phyloP scores from a whole-genome alignment of 2,797 vertebrate genomes.

The Sus cebifrons region DNA sequence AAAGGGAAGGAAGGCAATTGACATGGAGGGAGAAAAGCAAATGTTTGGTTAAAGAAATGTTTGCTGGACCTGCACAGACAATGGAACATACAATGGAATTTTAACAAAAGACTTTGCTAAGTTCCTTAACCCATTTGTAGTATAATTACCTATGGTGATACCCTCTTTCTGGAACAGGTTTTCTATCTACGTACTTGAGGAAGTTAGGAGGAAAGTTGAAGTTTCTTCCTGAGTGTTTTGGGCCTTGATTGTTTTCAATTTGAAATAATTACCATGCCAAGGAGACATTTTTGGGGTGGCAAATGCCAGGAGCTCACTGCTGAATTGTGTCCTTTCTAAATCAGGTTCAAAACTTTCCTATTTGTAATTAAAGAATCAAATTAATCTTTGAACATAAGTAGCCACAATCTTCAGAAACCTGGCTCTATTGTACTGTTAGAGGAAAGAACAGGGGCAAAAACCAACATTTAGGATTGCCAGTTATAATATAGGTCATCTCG shows the following conservation, averaged over 20 bases:
- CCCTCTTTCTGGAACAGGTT: background rate
- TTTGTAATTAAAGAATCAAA: conserved; percentile 33
- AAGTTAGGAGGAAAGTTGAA: background rate
- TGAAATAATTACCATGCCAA: background rate
- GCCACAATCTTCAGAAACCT: background rate
- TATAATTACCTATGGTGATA: background rate
- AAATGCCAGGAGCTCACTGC: background rate
- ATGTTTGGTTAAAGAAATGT: background rate
- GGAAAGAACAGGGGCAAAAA: background rate
- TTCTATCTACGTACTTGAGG: background rate
- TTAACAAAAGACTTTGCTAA: background rate
- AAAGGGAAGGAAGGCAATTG: background rate
- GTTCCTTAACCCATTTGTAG: background rate
- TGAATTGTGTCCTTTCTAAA: background rate
- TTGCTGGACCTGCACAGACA: background rate
- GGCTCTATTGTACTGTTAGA: background rate
- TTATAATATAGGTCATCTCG: background rate
- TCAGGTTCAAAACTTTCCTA: background rate
- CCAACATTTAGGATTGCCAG: background rate
- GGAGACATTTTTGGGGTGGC: background rate
- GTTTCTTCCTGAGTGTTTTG: background rate
- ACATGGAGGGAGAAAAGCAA: too few relatives aligned
- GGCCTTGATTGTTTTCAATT: background rate
- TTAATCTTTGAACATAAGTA: background rate
- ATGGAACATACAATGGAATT: background rate